Base-by-base conservation (phyloP, 1,140 invertebrate species). In the Mylabris phalerata region DNA sequence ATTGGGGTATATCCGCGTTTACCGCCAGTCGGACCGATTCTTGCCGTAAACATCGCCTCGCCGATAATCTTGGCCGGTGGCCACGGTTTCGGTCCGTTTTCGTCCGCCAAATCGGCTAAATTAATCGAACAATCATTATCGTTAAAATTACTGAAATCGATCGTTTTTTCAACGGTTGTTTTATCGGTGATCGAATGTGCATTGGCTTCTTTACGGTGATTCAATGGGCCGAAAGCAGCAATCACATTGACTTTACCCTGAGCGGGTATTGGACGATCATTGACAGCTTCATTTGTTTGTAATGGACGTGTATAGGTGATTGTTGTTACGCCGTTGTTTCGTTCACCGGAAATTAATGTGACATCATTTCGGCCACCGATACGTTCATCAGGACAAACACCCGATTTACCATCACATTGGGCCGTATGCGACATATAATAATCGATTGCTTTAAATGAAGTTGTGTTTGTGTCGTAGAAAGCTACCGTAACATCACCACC, bases 171-270 rank as follows among this genome's bases (percentile, higher is more conserved):
- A 19, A 19, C 19, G 19, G 78, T 82, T 11, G 85, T 92, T 67
- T 83, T 88, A 68, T 90, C 88, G 4, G 81, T 82, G 57, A 81
- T 79, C 25, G 78, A 79, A 73, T 94, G 91, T 4, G 89, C 88
- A 63, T 92, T 92, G 0, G 90, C 90, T 74, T 94, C 90, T 56
- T 84, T 84, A 45, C 83, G 75, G 0, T 78, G 76, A 75, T 92
- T 93, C 2, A 95, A 76, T 0, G 85, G 84, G 4, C 92, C 92
- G 61, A 95, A 89, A 9, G 92, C 92, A 0, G 91, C 92, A n/a
- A 95, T 90, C 2, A 94, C 84, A 11, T 83, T 72, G 3, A 73
- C 83, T 19, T 88, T 82, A 0, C 81, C 77, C 32, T 84, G 77
- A 1, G 75, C 74, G 1, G 87, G 82, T 50, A 91, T 85, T 32